Conservation (phyloP, 2,888 invertebrate genomes). For the Dynastes tityus region DNA sequence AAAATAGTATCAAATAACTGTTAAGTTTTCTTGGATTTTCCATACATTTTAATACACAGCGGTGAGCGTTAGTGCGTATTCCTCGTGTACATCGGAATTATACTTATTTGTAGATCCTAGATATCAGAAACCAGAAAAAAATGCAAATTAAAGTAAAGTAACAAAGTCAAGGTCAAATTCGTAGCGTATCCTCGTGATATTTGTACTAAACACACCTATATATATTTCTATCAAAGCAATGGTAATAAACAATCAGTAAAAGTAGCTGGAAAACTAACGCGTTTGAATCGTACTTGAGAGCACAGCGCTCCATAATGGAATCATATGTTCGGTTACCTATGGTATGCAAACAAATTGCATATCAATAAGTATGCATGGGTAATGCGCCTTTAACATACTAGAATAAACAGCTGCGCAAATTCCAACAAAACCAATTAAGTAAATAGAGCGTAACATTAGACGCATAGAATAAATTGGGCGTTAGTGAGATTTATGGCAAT, state of each 20-base stretch:
- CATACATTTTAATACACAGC: no score
- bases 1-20: no score
- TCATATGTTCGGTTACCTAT: no score
- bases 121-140: constrained; percentile 50
- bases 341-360: background rate
- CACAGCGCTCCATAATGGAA: no score
- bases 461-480: background rate
- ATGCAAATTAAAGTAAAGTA: constrained; percentile 16
- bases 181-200: constrained; percentile 21
- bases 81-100: background rate
- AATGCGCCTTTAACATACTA: background rate
- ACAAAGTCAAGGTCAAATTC: constrained; percentile 45
- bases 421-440: constrained; percentile 11
- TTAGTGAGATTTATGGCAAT: constrained; percentile 1
- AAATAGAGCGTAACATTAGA: constrained; percentile 38
- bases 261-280: no score
- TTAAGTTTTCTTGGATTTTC: no score
- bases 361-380: background rate
- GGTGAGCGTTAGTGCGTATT: no score
- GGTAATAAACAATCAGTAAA: background rate
- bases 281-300: no score
- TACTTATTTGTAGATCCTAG: background rate
- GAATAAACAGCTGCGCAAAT: constrained; percentile 18
- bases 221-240: constrained; percentile 4
- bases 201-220: constrained; percentile 21